Percentiles rank a stretch among this genome's conserved stretches.
Conservation (phyloP, 2,113 vertebrate genomes). For the Lepus americanus region DNA sequence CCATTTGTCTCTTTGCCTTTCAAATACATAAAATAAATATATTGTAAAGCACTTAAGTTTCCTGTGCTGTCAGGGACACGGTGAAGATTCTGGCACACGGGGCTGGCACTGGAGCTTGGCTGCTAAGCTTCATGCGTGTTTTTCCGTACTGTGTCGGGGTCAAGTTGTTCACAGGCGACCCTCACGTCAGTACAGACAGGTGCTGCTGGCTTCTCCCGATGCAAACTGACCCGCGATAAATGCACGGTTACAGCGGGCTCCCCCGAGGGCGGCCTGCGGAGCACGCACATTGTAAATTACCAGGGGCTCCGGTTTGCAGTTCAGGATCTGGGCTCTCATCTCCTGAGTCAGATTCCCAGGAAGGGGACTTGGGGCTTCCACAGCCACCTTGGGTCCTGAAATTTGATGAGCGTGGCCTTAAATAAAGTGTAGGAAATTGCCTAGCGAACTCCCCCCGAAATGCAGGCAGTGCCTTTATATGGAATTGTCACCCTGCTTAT, state of each 20-base stretch:
- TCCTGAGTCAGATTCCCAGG: not conserved
- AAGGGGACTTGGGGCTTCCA: not conserved
- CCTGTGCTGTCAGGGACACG: accelerated
- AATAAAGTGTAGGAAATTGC: not conserved
- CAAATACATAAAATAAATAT: no score
- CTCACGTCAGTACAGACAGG: not conserved
- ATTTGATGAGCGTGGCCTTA: not conserved
- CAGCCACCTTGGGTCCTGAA: not conserved
- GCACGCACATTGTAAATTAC: not conserved
- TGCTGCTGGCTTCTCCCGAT: not conserved
- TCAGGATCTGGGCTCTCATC: not conserved
- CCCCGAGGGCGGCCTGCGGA: not conserved
- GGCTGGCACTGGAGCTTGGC: accelerated
- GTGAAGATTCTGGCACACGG: accelerated
- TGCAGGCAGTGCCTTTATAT: not conserved
- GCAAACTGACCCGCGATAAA: not conserved
- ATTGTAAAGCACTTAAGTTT: not conserved
- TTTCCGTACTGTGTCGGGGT: accelerated
- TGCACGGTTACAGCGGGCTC: accelerated
- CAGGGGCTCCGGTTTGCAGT: not conserved
- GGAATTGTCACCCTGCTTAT: slow-evolving; percentile 29
- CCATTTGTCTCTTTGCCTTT: no score
- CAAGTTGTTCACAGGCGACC: accelerated
- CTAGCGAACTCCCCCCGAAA: slow-evolving; percentile 4
- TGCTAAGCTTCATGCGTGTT: accelerated